Conservation (phyloP, 2,888 invertebrate genomes). For the Agriopis marginaria region DNA sequence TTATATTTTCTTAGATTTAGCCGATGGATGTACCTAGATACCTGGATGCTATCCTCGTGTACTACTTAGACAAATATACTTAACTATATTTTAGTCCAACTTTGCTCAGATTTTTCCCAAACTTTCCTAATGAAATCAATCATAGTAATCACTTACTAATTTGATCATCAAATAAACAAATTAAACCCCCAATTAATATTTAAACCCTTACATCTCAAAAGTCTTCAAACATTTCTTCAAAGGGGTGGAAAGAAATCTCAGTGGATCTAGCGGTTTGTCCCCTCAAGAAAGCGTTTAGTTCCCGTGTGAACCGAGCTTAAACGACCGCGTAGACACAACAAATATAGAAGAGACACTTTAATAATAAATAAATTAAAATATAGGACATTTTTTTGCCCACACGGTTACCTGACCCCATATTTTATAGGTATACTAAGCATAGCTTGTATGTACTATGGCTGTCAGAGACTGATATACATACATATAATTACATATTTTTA, state of each 20-base stretch:
- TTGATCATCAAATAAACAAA: background rate
- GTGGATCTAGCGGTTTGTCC: conserved; percentile 57
- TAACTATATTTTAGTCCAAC: too few relatives aligned
- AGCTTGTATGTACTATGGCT: too few relatives aligned
- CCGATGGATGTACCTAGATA: background rate
- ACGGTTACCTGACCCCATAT: too few relatives aligned
- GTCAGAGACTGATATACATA: too few relatives aligned
- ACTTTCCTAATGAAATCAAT: too few relatives aligned
- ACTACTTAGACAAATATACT: too few relatives aligned
- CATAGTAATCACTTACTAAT: too few relatives aligned
- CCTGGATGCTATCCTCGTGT: background rate
- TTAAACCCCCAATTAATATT: conserved; percentile 1
- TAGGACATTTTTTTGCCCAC: too few relatives aligned
- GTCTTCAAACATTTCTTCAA: conserved; percentile 16
- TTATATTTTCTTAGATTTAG: background rate
- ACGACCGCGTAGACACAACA: conserved; percentile 52
- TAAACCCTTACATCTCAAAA: conserved; percentile 27
- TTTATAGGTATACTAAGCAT: too few relatives aligned
- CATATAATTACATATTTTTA: too few relatives aligned
- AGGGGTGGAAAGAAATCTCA: conserved; percentile 51
- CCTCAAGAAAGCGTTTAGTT: conserved; percentile 76
- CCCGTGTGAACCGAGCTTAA: conserved; percentile 78
- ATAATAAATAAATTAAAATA: background rate
- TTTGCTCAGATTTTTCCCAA: too few relatives aligned
- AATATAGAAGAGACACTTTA: conserved; percentile 19